Base-by-base conservation (phyloP, 2,797 vertebrate species). In the Lutra lutra region DNA sequence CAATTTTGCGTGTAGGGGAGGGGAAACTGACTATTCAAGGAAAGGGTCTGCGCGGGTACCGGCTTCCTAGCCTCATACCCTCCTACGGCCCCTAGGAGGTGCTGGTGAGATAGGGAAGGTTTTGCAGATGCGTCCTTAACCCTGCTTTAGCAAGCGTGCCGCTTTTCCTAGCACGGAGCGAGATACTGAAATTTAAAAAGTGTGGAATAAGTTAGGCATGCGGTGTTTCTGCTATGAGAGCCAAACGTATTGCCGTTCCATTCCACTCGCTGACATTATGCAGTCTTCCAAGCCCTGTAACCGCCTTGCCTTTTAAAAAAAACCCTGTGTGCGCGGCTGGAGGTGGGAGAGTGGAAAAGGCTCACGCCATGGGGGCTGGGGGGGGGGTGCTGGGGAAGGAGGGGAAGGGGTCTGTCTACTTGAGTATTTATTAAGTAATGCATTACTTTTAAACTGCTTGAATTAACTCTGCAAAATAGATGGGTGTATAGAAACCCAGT, bases 51-150 rank as follows among this genome's bases (percentile, higher is more conserved):
- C 15, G 38, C 51, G 1, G 6, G 40, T 64, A 29, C 64, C 90
- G 73, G 18, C 87, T 66, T 40, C 86, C 60, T 32, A 7, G 80
- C 46, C 21, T 51, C 95, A 43, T 66, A 56, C 7, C 96, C 92
- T 56, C 88, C 12, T 32, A 23, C 32, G 79, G 97, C 97, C 98
- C 89, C 97, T 98, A 97, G 97, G 97, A 97, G 98, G 97, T 97
- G 97, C 97, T 98, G 78, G 95, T 98, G 97, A 95, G 79, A 88
- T 97, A 9, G 7, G 85, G 82, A 77, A 15, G 56, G 27, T 58
- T 91, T n/a, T 89, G 38, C 90, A 75, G 56, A 66, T 4, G 0
- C 1, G 13, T 5, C 0, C 46, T 85, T 56, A 12, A 43, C 77
- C 64, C 77, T 13, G 54, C 32, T 5, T 77, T 51, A 2, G 35